phyloP scores from a whole-genome alignment of 53 echinoderm and acorn worm genomes.

The Henricia sp. region DNA sequence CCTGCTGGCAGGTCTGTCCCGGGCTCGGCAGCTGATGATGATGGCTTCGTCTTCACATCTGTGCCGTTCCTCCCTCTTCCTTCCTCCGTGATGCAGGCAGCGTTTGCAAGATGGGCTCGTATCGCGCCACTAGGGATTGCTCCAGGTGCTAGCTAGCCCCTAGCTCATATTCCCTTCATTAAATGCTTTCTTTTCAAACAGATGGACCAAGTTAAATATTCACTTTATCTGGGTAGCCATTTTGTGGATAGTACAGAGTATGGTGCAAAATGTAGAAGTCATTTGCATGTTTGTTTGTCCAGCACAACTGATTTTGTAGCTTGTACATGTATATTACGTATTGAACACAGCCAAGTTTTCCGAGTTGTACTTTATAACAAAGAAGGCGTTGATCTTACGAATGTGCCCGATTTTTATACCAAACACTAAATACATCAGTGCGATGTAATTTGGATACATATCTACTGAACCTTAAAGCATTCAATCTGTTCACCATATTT shows the following conservation, averaged over 20 bases:
- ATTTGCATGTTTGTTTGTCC: neutral
- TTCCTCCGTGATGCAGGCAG: neutral
- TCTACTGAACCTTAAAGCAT: no score
- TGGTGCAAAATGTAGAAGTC: neutral
- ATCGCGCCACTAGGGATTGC: slow-evolving; percentile 31
- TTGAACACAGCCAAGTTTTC: no score
- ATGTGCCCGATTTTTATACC: no score
- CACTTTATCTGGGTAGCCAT: slow-evolving; percentile 16
- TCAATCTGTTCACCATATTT: no score
- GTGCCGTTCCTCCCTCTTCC: slow-evolving; percentile 5
- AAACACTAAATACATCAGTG: no score
- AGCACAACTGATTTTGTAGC: no score
- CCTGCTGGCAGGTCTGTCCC: slow-evolving; percentile 31
- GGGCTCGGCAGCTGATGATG: slow-evolving; percentile 39
- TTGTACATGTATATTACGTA: no score
- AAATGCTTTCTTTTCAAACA: slow-evolving; percentile 48
- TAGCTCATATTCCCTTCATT: slow-evolving; percentile 11
- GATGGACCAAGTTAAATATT: slow-evolving; percentile 55
- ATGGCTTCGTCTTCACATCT: slow-evolving; percentile 49
- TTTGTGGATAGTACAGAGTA: neutral
- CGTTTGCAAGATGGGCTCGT: neutral
- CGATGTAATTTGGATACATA: no score
- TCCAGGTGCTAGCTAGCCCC: slow-evolving; percentile 31
- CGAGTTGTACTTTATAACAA: no score
- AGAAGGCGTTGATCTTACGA: no score